Conservation (phyloP, 2,888 invertebrate genomes). For the Argynnis bischoffii region DNA sequence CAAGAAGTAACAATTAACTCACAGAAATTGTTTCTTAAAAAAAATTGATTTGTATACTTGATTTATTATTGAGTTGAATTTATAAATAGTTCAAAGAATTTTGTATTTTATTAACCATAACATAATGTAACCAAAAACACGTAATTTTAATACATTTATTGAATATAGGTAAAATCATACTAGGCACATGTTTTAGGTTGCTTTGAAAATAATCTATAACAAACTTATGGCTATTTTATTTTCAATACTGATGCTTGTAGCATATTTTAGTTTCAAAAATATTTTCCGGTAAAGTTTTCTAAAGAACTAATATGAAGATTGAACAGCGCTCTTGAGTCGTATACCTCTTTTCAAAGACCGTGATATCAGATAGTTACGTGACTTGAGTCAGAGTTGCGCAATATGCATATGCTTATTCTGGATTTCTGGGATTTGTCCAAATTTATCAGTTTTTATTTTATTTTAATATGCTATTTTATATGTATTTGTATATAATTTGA, state of each 20-base stretch:
- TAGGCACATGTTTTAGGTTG: too few relatives aligned
- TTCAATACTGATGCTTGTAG: slow-evolving; percentile 3
- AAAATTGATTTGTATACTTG: not conserved
- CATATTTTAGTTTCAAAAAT: slow-evolving; percentile 13
- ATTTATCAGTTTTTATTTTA: not conserved
- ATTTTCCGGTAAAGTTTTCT: slow-evolving; percentile 25
- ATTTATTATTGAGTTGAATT: not conserved
- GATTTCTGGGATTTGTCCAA: slow-evolving; percentile 15
- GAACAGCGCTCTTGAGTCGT: slow-evolving; percentile 31
- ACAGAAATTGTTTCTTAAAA: slow-evolving; percentile 2
- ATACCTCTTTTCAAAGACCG: slow-evolving; percentile 33
- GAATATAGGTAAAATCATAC: too few relatives aligned
- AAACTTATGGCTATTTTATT: slow-evolving; percentile 6
- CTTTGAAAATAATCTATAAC: not conserved
- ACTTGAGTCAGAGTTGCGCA: slow-evolving; percentile 28
- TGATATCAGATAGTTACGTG: slow-evolving; percentile 35
- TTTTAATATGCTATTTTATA: too few relatives aligned
- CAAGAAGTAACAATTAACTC: slow-evolving; percentile 19
- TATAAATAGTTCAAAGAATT: not conserved
- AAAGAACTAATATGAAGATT: slow-evolving; percentile 34
- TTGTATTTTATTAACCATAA: too few relatives aligned
- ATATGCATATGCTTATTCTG: slow-evolving; percentile 34
- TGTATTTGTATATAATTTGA: too few relatives aligned
- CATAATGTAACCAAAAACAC: too few relatives aligned
- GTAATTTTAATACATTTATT: too few relatives aligned